Evolutionary conservation across 2,888 invertebrate genomes (phyloP).

Genomic region (Cerastis rubricosa): DNA sequence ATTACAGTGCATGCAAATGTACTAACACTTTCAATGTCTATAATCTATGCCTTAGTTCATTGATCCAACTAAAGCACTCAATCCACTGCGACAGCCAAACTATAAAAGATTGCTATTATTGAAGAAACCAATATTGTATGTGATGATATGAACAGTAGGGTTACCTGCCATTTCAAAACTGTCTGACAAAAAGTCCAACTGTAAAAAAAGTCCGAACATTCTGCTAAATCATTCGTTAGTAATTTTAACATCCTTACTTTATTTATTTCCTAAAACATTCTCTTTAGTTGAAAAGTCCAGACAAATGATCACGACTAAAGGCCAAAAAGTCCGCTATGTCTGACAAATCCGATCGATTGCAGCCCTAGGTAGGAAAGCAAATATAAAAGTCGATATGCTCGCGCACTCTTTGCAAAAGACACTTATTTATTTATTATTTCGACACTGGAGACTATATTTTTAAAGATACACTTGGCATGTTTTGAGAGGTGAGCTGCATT

Average conservation of each 20-base stretch:
- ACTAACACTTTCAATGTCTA: conserved; percentile 45
- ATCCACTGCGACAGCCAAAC: conserved; percentile 37
- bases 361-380: conserved; percentile 14
- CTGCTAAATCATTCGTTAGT: neutral
- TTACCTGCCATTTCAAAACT: neutral
- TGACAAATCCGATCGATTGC: neutral
- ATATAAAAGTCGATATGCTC: conserved; percentile 32
- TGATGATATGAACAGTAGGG: conserved; percentile 25
- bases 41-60: conserved; percentile 50
- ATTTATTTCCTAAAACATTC: neutral
- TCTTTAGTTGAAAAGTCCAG: neutral
- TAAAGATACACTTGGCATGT: conserved; percentile 31
- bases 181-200: neutral
- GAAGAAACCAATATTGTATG: conserved; percentile 57
- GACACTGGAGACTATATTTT: conserved; percentile 39
- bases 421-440: conserved; percentile 47
- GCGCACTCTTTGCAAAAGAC: conserved; percentile 36
- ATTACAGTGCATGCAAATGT: conserved; percentile 25
- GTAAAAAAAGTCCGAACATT: neutral
- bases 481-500: conserved; percentile 42
- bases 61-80: conserved; percentile 53
- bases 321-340: neutral
- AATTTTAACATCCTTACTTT: neutral
- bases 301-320: neutral
- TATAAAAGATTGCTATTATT: conserved; percentile 49